Conservation (phyloP, 2,888 invertebrate species). For the Euphydryas editha region DNA sequence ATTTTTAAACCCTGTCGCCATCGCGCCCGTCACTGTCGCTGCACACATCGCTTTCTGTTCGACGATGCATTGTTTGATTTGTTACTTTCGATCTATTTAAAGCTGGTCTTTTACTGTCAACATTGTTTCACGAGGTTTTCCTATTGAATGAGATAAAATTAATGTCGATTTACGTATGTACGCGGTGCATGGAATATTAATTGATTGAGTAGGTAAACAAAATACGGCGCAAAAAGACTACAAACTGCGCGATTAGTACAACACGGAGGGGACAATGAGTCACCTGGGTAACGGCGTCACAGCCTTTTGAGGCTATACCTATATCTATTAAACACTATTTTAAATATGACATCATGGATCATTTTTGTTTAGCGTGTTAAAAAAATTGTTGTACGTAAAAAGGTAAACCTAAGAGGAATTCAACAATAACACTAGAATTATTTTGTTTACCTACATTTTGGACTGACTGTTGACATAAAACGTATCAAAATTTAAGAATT, state of each 20-base stretch:
- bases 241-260: slow-evolving; percentile 3
- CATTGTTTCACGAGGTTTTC: slow-evolving; percentile 7
- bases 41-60: slow-evolving; percentile 47
- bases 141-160: neutral
- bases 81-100: slow-evolving; percentile 32
- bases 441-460: too few relatives aligned
- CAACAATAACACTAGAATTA: too few relatives aligned
- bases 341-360: neutral
- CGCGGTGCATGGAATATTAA: neutral
- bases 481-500: too few relatives aligned
- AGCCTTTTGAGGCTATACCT: slow-evolving; percentile 4
- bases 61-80: slow-evolving; percentile 39
- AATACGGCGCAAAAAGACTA: slow-evolving; percentile 17
- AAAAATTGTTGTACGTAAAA: neutral
- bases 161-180: neutral
- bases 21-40: slow-evolving; percentile 43
- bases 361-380: neutral
- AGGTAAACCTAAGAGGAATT: too few relatives aligned
- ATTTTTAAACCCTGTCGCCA: slow-evolving; percentile 48
- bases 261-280: slow-evolving; percentile 28
- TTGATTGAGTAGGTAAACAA: neutral
- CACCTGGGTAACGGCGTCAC: slow-evolving; percentile 26
- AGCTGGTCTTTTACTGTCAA: slow-evolving; percentile 6
- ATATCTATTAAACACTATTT: neutral
- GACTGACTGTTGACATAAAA: too few relatives aligned